Base-by-base conservation (phyloP, 2,888 invertebrate genomes). In the Drosophila austrosaltans region DNA sequence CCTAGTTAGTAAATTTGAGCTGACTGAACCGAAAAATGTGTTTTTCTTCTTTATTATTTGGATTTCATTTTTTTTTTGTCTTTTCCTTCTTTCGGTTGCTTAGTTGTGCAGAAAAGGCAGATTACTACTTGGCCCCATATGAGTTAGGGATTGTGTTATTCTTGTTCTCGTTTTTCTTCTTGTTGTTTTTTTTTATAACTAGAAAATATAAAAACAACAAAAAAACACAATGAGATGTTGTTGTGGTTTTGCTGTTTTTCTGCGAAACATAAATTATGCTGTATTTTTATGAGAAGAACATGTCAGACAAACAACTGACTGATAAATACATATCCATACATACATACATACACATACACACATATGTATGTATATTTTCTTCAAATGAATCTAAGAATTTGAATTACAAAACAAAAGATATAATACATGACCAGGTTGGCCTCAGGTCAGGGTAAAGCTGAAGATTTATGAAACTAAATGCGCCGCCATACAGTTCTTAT, bases 81-180 rank as follows among this genome's bases (percentile, higher is more conserved):
- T 30, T 25, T 44, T 40, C 56, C 22, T 22, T 48, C 32, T 58
- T 56, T 69, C 63, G 76, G 62, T 68, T 82, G 82, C 68, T 79
- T 82, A 87, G 80, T 76, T 82, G 88, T 74, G 88, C 82, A 85
- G 82, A 82, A 82, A 48, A 75, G 79, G 59, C 78, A 77, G 86
- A 85, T 82, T 79, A 59, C 69, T 77, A 16, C 16, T 16, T 16
- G 16, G 36, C 36, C 48, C 71, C 71, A 70, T 61, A 69, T 69
- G 66, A 75, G 75, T 60, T 2, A 63, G 75, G 63, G 56, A 63
- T 68, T 63, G 69, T 63, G 69, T 36, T 36, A 1, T 32, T 32
- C 5, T 74, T 60, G 56, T 53, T 25, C 36, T 44, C 63, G 39
- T 16, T 54, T 30, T 48, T 44, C 44, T 25, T 40, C 42, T 42